phyloP scores from a whole-genome alignment of 2,888 invertebrate genomes.

The Orthosia cruda region DNA sequence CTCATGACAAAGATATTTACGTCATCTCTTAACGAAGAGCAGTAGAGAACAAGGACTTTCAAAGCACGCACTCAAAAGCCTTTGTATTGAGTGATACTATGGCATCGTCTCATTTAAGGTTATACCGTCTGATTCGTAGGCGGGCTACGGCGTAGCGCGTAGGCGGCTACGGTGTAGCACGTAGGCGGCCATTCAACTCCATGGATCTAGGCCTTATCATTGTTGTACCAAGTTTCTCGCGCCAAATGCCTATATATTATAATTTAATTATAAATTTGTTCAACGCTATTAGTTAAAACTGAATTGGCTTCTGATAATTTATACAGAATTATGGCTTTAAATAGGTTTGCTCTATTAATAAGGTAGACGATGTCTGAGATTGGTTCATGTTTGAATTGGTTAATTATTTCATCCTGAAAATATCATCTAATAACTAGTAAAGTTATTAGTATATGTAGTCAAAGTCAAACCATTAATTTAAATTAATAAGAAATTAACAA shows the following conservation, averaged over 20 bases:
- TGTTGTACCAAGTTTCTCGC: conserved; percentile 45
- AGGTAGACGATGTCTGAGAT: neutral
- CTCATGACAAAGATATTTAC: neutral
- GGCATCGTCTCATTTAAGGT: conserved; percentile 13
- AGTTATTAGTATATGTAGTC: too few relatives aligned
- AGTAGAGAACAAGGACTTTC: conserved; percentile 4
- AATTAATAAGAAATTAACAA: too few relatives aligned
- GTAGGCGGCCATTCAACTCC: conserved; percentile 79
- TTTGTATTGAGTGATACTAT: conserved; percentile 54
- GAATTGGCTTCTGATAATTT: conserved; percentile 22
- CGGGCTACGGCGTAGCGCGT: conserved; percentile 73
- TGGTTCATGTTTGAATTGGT: too few relatives aligned
- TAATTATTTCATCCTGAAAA: neutral
- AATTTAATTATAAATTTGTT: conserved; percentile 52
- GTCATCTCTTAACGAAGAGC: neutral
- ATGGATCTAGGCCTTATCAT: conserved; percentile 54
- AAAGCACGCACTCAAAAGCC: conserved; percentile 14
- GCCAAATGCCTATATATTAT: conserved; percentile 34
- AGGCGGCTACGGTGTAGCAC: conserved; percentile 74
- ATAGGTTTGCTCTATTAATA: conserved; percentile 5
- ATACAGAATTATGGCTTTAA: neutral
- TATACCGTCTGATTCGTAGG: conserved; percentile 62
- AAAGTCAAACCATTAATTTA: too few relatives aligned
- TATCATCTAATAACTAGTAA: too few relatives aligned
- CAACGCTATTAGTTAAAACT: conserved; percentile 11